Evolutionary conservation across 2,888 invertebrate species (phyloP), one percentile per base, ranked within the genome.

Genomic region (Venusia cambrica): DNA sequence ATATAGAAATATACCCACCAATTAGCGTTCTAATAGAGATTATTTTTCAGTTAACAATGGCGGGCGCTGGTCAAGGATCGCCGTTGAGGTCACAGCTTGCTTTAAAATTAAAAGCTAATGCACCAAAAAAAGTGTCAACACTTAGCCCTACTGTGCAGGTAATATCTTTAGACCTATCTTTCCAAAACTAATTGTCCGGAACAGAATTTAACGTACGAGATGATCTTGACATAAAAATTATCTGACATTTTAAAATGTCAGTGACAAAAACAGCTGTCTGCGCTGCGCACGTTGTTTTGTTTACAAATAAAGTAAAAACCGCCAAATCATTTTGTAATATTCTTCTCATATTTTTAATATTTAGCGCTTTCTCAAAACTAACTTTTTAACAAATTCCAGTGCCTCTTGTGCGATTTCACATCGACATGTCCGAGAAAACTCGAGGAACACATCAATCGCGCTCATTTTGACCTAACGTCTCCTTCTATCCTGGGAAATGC

Each of bases 361-460:
- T 8, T 12, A 28, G 12, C 10, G 1, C 2, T n/a, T 30, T 10
- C 17, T 5, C 15, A 7, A 22, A 22, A 17, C 6, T 10, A 20
- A 20, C 32, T n/a, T n/a, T n/a, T n/a, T n/a, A n/a, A 22, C 31
- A 27, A 38, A 47, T 84, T 87, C 9, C 79, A 93, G 84, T 95
- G 95, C 73, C 92, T 94, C 22, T 88, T 95, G 73, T 95, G 95
- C 74, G 91, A 91, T 57, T 93, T 92, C 62, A 91, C 89, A 39
- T 93, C 93, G 62, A 90, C 91, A 67, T 93, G 92, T 75, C 92
- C 94, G 1, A 83, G 89, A 42, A 90, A 91, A 58, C 79, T 95
- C 46, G 94, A 95, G 64, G 94, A 94, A 70, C 95, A 95, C 72
- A 93, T 95, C 64, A 95, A 95, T 72, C 89, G 94, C 28, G 92